Base-by-base conservation (phyloP, 2,888 invertebrate species). In the Slavum lentiscoides region DNA sequence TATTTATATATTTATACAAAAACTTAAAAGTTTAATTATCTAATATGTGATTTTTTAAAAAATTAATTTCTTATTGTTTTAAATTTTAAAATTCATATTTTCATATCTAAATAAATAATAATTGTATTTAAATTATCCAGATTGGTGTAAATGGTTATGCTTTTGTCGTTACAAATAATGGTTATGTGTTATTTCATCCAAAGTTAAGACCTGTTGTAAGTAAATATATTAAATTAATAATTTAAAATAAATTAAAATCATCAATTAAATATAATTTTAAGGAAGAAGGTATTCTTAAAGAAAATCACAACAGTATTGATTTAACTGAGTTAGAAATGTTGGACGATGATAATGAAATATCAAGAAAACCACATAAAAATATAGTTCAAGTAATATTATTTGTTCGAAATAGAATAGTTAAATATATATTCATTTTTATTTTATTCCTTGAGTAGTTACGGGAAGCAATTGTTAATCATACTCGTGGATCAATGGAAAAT, bases 301-400 rank as follows among this genome's bases (percentile, higher is more conserved):
- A 92, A n/a, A 97, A 97, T 87, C 98, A 95, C 88, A 97, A 97
- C 87, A 97, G 97, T 86, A 93, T 98, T 58, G 98, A 98, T 87
- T 90, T 99, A 82, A 92, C 94, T 2, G 98, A 98, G 88, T 93
- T 98, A 9, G 98, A 98, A 86, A 92, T 97, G 83, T 90, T 94
- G 39, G 92, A 93, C 84, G 89, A 89, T 83, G 90, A 90, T 83
- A 90, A 91, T 4, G 88, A 89, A 74, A 89, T 88, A 0, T 91
- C 93, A 0, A 89, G 95, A 80, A 90, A 90, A 83, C 89, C 91
- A 0, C 90, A 90, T 5, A 88, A 89, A 0, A 86, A 89, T 82
- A 89, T 93, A 81, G 86, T 87, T 81, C 82, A 86, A 82, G 85
- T 85, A 82, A 83, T 62, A 69, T 66, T 73, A 39, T 77, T 87